Evolutionary conservation across 2,888 invertebrate species (phyloP), one percentile per base, ranked within the genome.

Genomic region (Hesperia comma): DNA sequence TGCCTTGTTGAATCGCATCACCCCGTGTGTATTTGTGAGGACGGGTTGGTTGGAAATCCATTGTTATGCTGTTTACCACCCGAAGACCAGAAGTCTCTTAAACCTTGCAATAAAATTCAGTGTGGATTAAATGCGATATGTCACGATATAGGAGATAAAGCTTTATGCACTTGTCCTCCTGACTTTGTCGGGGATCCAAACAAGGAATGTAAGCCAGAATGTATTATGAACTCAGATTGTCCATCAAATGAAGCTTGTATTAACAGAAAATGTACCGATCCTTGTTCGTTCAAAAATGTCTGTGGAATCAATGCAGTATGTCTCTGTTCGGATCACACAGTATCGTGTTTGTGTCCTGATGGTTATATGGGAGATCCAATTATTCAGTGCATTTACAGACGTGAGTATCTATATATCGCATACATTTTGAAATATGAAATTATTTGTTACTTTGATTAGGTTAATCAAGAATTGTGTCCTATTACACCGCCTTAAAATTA

Each of bases 291-390:
- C 41, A 94, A 94, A 54, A 94, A 94, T 70, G 88, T 97, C 51
- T 98, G 98, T 81, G 98, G 98, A 61, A 90, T 96, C 12, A 95
- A 96, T 80, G 97, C 98, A 15, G 93, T 95, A 62, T 98, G 98
- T 79, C 92, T 94, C 75, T 96, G 97, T 49, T 93, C 95, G 40
- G 95, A 97, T 79, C 98, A 98, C 79, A 95, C 96, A 4, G 96
- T 97, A n/a, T 95, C 95, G 32, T 98, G 98, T 80, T 87, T 94
- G 56, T 98, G 98, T 80, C 94, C 95, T 49, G 94, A 95, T 70
- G 96, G 96, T 61, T 96, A 95, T 78, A 94, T 95, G 70, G 98
- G 98, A 66, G 96, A 97, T 92, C 95, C 97, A 19, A 95, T 96
- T 79, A 93, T 95, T 69, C 96, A 96, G 79, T 97, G 97, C 83